These are phyloP conservation scores for Zaprionus lachaisei DNA, from an alignment of 1,140 invertebrate species.

Conservation along the genomic window DNA sequence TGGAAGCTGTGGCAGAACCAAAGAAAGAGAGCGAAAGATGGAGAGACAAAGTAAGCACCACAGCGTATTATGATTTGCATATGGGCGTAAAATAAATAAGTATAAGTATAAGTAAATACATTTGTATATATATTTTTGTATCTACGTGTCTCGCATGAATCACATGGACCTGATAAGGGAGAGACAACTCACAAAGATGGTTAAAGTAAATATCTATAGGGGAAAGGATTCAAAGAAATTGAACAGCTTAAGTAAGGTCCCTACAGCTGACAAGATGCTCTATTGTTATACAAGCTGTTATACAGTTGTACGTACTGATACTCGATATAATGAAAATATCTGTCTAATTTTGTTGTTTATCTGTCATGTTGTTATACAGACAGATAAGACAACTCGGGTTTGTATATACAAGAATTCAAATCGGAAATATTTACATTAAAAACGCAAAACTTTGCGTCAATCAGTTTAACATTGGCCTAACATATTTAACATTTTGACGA, in stretches of 20 bases:
- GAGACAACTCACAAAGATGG: neutral
- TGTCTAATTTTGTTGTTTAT: neutral
- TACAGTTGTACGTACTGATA: neutral
- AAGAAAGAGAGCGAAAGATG: constrained; percentile 17
- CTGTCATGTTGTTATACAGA: neutral
- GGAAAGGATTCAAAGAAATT: neutral
- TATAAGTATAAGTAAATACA: constrained; percentile 24
- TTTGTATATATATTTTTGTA: constrained; percentile 8
- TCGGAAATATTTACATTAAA: constrained; percentile 47
- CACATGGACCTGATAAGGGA: constrained; percentile 15
- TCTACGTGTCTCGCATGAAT: constrained; percentile 12
- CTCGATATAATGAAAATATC: neutral
- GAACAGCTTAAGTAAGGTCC: neutral
- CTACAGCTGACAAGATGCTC: neutral
- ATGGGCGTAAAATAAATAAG: constrained; percentile 47
- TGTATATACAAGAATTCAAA: constrained; percentile 47
- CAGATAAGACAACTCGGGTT: constrained; percentile 13
- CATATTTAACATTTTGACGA: neutral
- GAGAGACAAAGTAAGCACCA: neutral
- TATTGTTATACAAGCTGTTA: constrained; percentile 13
- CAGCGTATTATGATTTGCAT: constrained; percentile 53
- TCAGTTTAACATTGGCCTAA: constrained; percentile 41
- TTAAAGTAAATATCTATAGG: neutral
- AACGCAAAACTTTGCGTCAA: constrained; percentile 10
- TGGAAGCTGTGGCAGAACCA: constrained; percentile 26